Evolutionary conservation across 2,113 vertebrate species (phyloP), one percentile per base, ranked within the genome.

Genomic region (Proterorhinus semilunaris): DNA sequence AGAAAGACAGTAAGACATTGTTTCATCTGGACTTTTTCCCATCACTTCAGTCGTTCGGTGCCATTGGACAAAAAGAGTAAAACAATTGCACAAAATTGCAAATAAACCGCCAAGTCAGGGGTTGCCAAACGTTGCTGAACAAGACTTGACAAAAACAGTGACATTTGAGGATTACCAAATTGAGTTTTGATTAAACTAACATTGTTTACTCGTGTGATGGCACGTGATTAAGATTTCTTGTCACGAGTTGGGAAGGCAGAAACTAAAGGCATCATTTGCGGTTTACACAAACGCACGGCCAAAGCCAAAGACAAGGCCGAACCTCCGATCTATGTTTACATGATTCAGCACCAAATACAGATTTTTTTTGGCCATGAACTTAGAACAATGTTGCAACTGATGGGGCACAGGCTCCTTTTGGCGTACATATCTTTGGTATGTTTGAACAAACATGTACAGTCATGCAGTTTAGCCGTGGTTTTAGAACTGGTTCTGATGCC

Each of bases 231-330:
- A 80, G 81, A 78, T 67, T 47, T 10, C 51, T 52, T 69, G 78
- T 78, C 83, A 75, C 8, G 72, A 66, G 53, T 66, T 62, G 78
- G 76, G 85, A 64, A 78, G 78, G 50, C 15, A 6, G 51, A 69
- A 46, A 58, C 17, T 72, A 47, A 47, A 48, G 63, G 76, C 50
- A 59, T 49, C 47, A 69, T 64, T 72, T 71, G 74, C 68, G 61
- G 65, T 77, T 85, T 85, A 64, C 65, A 69, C 69, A 90, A 89
- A 87, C 75, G 83, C 59, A 77, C 82, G 83, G 84, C 83, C 85
- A 82, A 76, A 87, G 79, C 72, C 64, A 69, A 75, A 78, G 83
- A 76, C 65, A 64, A 55, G 69, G 63, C 76, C 70, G 45, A 77
- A 86, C 86, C 27, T 87, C 80, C 87, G 83, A 64, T 57, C 83